Evolutionary conservation across 2,888 invertebrate species (phyloP).

Genomic region (Eristalinus aeneus): DNA sequence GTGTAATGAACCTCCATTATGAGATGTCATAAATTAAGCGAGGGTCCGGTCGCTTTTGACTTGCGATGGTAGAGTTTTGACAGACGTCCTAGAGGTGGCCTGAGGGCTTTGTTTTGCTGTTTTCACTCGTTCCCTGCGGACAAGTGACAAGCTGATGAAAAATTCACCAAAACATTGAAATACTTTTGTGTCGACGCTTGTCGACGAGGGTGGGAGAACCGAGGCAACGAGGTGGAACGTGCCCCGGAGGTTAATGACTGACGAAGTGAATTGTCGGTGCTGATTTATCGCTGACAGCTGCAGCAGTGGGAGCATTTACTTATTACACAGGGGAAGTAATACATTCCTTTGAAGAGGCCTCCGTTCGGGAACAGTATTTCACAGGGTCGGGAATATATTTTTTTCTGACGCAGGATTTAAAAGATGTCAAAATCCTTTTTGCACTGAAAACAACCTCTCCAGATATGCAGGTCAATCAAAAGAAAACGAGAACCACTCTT

Average conservation of each 20-base stretch:
- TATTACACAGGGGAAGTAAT: neutral
- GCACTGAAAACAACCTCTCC: neutral
- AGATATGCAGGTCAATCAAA: neutral
- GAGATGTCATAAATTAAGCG: slow-evolving; percentile 64
- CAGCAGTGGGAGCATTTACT: neutral
- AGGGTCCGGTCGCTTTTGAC: slow-evolving; percentile 14
- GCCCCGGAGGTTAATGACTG: neutral
- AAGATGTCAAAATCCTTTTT: neutral
- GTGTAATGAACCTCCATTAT: slow-evolving; percentile 62
- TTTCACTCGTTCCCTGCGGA: slow-evolving; percentile 6
- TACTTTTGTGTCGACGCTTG: neutral
- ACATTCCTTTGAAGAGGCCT: too few species aligned
- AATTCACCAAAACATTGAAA: slow-evolving; percentile 48
- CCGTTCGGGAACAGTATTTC: too few species aligned
- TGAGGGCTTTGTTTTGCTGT: neutral
- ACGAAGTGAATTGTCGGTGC: slow-evolving; percentile 38
- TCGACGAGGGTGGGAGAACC: neutral
- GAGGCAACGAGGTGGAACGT: neutral
- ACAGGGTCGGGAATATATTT: too few species aligned
- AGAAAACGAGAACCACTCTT: neutral
- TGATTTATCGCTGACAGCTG: slow-evolving; percentile 25
- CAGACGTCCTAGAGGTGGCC: neutral
- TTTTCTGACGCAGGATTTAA: too few species aligned
- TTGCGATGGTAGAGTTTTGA: slow-evolving; percentile 19
- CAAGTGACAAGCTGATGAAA: slow-evolving; percentile 52